Conservation (phyloP, 2,797 vertebrate genomes). For the Pangasius sanitwongsei region DNA sequence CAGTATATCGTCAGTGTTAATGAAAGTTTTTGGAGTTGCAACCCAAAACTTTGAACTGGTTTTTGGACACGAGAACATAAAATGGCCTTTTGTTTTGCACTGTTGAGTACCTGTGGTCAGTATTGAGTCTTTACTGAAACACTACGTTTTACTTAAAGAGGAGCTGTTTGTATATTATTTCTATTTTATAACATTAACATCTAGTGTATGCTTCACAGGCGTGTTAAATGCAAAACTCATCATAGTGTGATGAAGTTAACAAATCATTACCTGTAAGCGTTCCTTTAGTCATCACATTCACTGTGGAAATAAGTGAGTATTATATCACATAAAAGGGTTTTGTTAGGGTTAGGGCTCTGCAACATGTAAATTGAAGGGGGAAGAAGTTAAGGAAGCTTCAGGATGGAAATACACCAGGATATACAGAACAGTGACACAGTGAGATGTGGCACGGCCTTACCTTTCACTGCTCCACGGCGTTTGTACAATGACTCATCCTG, state of each 20-base stretch:
- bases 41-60: neutral
- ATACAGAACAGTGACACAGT: neutral
- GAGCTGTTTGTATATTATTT: neutral
- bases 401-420: neutral
- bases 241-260: neutral
- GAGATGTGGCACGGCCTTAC: neutral
- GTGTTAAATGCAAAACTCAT: neutral
- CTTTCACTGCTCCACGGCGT: neutral
- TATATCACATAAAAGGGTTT: neutral
- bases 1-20: neutral
- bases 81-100: neutral
- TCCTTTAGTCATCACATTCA: neutral
- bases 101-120: neutral
- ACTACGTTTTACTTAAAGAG: neutral
- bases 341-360: neutral
- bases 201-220: neutral
- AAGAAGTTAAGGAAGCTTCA: neutral
- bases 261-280: neutral
- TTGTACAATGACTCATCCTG: neutral
- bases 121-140: neutral
- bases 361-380: neutral
- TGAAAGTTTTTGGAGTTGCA: neutral
- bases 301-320: neutral
- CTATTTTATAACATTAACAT: neutral
- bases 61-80: neutral